A percentile compares a stretch with the other conserved stretches of the same genome.
Conservation (phyloP, 2,113 vertebrate species). For the Hylia prasina region DNA sequence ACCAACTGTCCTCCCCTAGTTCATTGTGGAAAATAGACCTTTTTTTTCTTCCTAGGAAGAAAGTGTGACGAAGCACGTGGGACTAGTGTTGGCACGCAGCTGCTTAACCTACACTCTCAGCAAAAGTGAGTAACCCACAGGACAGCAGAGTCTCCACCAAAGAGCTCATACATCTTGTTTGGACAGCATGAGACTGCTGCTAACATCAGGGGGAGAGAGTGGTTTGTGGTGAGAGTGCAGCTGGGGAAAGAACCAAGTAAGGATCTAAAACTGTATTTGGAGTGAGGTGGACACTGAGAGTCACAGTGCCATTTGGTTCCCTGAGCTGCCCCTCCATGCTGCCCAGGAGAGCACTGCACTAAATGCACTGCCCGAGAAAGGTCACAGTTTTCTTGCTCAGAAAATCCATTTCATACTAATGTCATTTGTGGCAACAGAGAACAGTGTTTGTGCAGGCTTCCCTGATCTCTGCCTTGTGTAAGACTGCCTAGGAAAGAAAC, state of each 20-base stretch:
- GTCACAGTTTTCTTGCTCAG: not conserved
- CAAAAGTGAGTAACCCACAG: not conserved
- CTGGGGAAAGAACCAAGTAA: not conserved
- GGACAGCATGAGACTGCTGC: not conserved
- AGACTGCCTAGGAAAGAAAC: not conserved
- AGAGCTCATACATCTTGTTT: not conserved
- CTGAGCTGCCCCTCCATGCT: not conserved
- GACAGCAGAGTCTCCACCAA: not conserved
- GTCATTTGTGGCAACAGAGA: not conserved
- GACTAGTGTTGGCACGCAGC: not conserved
- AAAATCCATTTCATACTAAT: not conserved
- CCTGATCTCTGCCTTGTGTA: not conserved
- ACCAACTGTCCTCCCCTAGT: not conserved
- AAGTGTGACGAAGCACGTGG: not conserved
- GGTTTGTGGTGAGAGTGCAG: fast-evolving
- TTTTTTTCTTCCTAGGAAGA: not conserved
- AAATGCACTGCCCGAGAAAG: not conserved
- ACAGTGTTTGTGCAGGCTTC: not conserved
- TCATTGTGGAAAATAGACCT: fast-evolving
- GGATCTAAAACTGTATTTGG: not conserved
- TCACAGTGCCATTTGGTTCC: fast-evolving
- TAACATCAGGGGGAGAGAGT: not conserved
- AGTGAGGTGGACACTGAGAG: not conserved
- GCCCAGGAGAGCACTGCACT: not conserved
- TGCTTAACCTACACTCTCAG: not conserved